Conservation (phyloP, 2,888 invertebrate species). For the Brenthis daphne region DNA sequence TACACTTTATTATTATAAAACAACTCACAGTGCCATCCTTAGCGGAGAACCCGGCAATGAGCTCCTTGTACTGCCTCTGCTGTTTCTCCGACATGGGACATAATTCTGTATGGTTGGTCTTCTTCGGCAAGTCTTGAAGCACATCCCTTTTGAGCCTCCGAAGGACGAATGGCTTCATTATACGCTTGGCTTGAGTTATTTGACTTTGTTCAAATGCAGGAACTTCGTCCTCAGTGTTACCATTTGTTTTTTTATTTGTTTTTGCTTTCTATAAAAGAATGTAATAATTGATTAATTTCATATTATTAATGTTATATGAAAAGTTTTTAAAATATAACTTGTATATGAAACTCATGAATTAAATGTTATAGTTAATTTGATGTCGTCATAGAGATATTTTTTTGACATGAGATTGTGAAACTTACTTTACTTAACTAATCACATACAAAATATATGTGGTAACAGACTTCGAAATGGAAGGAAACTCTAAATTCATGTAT, state of each 20-base stretch:
- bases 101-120: slow-evolving; percentile 86
- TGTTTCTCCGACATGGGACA: slow-evolving; percentile 87
- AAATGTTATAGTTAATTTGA: too few relatives aligned
- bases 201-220: slow-evolving; percentile 94
- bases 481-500: too few relatives aligned
- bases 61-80: slow-evolving; percentile 86
- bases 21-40: slow-evolving; percentile 80
- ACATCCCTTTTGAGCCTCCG: slow-evolving; percentile 94
- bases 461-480: too few relatives aligned
- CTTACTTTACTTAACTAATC: too few relatives aligned
- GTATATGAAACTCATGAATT: neutral
- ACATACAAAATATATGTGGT: too few relatives aligned
- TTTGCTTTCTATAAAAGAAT: slow-evolving; percentile 75
- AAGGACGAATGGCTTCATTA: slow-evolving; percentile 97
- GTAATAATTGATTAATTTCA: neutral
- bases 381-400: too few relatives aligned
- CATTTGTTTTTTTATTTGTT: slow-evolving; percentile 72
- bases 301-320: neutral
- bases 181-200: slow-evolving; percentile 95
- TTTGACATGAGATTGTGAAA: too few relatives aligned
- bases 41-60: slow-evolving; percentile 86
- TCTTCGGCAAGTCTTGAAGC: slow-evolving; percentile 91
- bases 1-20: too few relatives aligned
- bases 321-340: too few relatives aligned
- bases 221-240: slow-evolving; percentile 78